phyloP scores from a whole-genome alignment of 2,888 invertebrate genomes.

The Megamerina dolium region DNA sequence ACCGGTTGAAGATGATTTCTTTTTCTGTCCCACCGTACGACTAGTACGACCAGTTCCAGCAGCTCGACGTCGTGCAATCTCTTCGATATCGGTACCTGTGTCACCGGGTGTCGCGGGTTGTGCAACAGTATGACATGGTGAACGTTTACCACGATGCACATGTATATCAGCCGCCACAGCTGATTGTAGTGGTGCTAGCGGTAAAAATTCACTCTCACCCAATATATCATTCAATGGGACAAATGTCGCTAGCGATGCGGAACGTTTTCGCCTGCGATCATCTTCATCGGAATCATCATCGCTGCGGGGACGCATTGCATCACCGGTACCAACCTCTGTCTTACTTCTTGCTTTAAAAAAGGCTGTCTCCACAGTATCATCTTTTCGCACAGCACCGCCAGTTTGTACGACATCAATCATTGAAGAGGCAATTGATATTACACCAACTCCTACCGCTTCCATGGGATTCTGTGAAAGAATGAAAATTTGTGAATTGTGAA shows the following conservation, averaged over 20 bases:
- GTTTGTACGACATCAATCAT: conserved; percentile 23
- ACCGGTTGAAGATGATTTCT: too few relatives aligned
- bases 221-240: not conserved
- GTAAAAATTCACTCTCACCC: not conserved
- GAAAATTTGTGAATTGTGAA: too few relatives aligned
- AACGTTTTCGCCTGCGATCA: conserved; percentile 21
- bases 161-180: not conserved
- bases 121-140: conserved; percentile 3
- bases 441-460: conserved; percentile 21
- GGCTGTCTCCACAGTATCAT: conserved; percentile 22
- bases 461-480: conserved; percentile 18
- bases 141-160: not conserved
- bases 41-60: not conserved
- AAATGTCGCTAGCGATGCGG: conserved; percentile 1
- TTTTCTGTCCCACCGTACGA: conserved; percentile 3
- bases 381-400: conserved; percentile 18
- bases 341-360: conserved; percentile 22
- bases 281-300: conserved; percentile 22
- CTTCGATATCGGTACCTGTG: not conserved
- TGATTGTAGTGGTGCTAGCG: too few relatives aligned
- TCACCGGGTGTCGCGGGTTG: not conserved
- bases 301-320: conserved; percentile 24
- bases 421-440: conserved; percentile 24
- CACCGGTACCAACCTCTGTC: conserved; percentile 24
- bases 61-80: not conserved